phyloP scores from a whole-genome alignment of 1,140 invertebrate species.

The Vollenhovia emeryi region DNA sequence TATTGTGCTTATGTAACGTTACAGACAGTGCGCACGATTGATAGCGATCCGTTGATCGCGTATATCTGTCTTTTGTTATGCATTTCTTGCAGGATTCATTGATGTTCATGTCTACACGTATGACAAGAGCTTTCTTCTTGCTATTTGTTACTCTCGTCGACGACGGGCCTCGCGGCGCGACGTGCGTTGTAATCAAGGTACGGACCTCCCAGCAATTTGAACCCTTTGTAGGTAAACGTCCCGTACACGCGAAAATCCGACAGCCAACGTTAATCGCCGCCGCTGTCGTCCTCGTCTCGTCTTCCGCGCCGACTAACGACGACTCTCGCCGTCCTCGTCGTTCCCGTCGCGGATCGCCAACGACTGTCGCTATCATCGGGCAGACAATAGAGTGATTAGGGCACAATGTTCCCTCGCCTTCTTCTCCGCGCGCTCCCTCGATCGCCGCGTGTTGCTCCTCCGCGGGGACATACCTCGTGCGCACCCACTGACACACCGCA shows the following conservation, averaged over 20 bases:
- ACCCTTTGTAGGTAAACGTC: conserved; percentile 65
- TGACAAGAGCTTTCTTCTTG: conserved; percentile 26
- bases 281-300: neutral
- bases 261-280: conserved; percentile 1
- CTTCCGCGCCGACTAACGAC: conserved; percentile 51
- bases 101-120: neutral
- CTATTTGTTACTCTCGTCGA: neutral
- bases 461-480: conserved; percentile 10
- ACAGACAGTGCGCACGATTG: neutral
- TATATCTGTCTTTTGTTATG: neutral
- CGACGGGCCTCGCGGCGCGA: conserved; percentile 10
- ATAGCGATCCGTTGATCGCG: neutral
- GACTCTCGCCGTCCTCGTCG: conserved; percentile 52
- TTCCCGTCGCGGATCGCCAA: conserved; percentile 25
- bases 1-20: neutral
- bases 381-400: conserved; percentile 79
- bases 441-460: conserved; percentile 39
- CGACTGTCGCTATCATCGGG: conserved; percentile 69
- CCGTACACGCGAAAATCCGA: conserved; percentile 54
- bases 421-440: neutral
- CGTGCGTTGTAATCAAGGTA: conserved; percentile 60
- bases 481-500: conserved; percentile 5
- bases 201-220: conserved; percentile 65
- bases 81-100: neutral
- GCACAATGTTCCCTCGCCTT: conserved; percentile 66